Evolutionary conservation across 2,113 vertebrate species (phyloP).

Genomic region (Scopus umbretta): DNA sequence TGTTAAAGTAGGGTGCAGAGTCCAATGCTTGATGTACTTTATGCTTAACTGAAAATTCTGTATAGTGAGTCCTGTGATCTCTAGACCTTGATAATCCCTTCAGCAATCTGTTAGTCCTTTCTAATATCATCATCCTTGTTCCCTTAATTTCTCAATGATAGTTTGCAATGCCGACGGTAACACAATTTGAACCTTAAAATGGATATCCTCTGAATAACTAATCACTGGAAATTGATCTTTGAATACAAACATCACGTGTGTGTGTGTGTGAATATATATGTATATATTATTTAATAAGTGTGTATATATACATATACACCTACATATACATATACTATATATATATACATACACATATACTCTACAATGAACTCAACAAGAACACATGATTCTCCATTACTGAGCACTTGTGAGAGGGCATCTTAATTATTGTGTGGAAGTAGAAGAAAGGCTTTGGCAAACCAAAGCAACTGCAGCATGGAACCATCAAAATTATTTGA

Average conservation of each 20-base stretch:
- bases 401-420: not conserved
- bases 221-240: not conserved
- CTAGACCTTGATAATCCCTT: not conserved
- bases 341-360: not conserved
- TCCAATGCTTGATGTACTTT: not conserved
- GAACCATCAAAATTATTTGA: not conserved
- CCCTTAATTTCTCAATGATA: not conserved
- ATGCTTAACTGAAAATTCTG: not conserved
- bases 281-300: not conserved
- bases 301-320: not conserved
- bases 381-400: not conserved
- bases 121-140: not conserved
- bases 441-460: not conserved
- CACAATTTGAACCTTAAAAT: not conserved
- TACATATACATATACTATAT: not conserved
- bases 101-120: not conserved
- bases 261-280: not conserved
- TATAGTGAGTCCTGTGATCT: not conserved
- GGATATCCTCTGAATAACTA: not conserved
- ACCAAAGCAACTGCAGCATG: not conserved
- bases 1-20: not conserved
- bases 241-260: not conserved
- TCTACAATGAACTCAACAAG: not conserved
- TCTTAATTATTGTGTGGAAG: not conserved
- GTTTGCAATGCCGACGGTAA: not conserved